Percentiles rank a stretch among this genome's conserved stretches.
These are phyloP conservation scores for Brachionus angularis DNA, from an alignment of 1,140 invertebrate genomes.

Conservation along the genomic window DNA sequence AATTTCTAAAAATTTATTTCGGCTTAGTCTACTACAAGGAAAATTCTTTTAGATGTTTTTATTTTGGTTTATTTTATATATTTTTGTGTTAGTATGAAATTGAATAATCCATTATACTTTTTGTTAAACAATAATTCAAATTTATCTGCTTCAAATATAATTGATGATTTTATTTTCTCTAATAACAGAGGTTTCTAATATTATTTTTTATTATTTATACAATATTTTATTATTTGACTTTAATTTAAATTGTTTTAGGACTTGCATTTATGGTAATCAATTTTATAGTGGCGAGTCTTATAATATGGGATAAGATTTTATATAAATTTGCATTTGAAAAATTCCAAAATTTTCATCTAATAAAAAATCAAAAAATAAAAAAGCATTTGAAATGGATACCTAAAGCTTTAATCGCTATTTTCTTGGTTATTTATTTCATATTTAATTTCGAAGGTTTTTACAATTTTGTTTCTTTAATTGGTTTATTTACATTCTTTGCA, in stretches of 20 bases:
- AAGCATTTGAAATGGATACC: not conserved
- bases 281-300: not conserved
- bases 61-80: not conserved
- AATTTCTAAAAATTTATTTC: too few relatives aligned
- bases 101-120: slow-evolving; percentile 10
- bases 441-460: not conserved
- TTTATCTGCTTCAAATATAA: not conserved
- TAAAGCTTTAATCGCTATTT: not conserved
- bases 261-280: slow-evolving; percentile 2
- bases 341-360: too few relatives aligned
- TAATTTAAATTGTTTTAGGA: not conserved
- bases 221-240: not conserved
- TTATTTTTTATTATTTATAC: too few relatives aligned
- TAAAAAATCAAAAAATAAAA: not conserved
- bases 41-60: not conserved
- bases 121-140: not conserved
- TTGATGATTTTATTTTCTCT: not conserved
- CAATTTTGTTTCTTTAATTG: slow-evolving; percentile 12
- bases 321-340: too few relatives aligned
- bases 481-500: not conserved
- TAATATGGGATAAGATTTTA: not conserved
- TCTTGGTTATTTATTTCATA: not conserved
- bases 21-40: not conserved
- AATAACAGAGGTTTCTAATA: slow-evolving; percentile 27
- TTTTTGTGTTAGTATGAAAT: not conserved